Conservation (phyloP, 2,113 vertebrate species). For the Salvelinus alpinus region DNA sequence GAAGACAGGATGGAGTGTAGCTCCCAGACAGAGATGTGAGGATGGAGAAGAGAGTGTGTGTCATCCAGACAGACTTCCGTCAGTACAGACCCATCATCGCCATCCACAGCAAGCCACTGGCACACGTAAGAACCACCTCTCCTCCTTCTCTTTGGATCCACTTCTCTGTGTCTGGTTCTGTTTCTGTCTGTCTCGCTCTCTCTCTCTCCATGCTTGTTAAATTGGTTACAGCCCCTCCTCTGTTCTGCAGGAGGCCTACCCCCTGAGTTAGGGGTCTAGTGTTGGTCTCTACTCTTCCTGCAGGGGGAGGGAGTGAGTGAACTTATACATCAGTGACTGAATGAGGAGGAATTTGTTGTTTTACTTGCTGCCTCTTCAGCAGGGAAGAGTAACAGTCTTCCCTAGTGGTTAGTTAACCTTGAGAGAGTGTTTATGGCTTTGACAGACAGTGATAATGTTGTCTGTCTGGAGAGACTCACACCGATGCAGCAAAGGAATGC, state of each 20-base stretch:
- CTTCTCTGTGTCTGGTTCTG: not conserved
- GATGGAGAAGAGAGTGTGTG: slow-evolving; percentile 81
- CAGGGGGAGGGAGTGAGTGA: slow-evolving; percentile 34
- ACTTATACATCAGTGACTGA: not conserved
- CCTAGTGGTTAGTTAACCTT: no score
- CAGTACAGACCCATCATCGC: slow-evolving; percentile 72
- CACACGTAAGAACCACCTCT: slow-evolving; percentile 67
- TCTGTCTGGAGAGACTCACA: not conserved
- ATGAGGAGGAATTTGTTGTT: not conserved
- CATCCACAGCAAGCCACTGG: slow-evolving; percentile 58
- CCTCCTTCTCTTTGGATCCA: not conserved
- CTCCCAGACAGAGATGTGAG: slow-evolving; percentile 51
- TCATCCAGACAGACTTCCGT: slow-evolving; percentile 82
- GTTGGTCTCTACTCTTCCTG: slow-evolving; percentile 13
- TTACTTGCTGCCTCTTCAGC: not conserved
- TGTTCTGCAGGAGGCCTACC: not conserved
- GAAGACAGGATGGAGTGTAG: slow-evolving; percentile 70
- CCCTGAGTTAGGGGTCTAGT: not conserved
- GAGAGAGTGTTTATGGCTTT: not conserved
- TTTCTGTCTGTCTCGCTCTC: not conserved
- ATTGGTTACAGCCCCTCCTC: not conserved
- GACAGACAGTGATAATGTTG: not conserved
- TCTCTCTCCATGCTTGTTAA: slow-evolving; percentile 1
- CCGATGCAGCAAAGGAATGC: slow-evolving; percentile 1
- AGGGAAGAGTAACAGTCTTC: not conserved